Conservation (phyloP, 2,888 invertebrate species). For the Chalcosyrphus nemorum region DNA sequence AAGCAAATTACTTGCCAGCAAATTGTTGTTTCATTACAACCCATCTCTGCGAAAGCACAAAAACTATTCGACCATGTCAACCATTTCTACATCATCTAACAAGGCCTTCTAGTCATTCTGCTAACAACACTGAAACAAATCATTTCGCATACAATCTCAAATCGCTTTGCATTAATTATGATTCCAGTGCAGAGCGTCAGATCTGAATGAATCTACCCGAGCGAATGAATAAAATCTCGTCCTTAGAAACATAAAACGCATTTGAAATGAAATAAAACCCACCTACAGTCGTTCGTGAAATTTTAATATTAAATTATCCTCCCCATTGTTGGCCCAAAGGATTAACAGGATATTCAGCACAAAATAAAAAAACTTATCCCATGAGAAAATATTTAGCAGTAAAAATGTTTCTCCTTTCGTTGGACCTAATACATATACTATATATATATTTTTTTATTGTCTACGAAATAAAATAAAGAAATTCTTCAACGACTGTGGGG, state of each 20-base stretch:
- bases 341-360: slow-evolving; percentile 16
- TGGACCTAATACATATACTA: too few relatives aligned
- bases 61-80: too few relatives aligned
- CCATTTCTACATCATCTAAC: too few relatives aligned
- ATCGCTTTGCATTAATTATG: slow-evolving; percentile 22
- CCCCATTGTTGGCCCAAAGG: background rate
- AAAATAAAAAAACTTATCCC: slow-evolving; percentile 9
- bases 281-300: background rate
- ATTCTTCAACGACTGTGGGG: background rate
- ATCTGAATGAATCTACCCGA: background rate
- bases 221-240: background rate
- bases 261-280: background rate
- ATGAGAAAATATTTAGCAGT: background rate
- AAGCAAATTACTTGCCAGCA: too few relatives aligned
- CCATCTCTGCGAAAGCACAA: too few relatives aligned
- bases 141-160: slow-evolving; percentile 13
- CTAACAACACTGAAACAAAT: too few relatives aligned
- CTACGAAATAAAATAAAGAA: background rate
- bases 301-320: slow-evolving; percentile 28
- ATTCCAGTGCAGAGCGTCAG: background rate
- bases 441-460: background rate
- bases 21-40: too few relatives aligned
- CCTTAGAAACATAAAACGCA: background rate
- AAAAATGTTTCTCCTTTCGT: background rate
- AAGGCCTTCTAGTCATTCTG: too few relatives aligned